Evolutionary conservation across 2,888 invertebrate genomes (phyloP), one percentile per base, ranked within the genome.

Genomic region (Mesochorus sp.): DNA sequence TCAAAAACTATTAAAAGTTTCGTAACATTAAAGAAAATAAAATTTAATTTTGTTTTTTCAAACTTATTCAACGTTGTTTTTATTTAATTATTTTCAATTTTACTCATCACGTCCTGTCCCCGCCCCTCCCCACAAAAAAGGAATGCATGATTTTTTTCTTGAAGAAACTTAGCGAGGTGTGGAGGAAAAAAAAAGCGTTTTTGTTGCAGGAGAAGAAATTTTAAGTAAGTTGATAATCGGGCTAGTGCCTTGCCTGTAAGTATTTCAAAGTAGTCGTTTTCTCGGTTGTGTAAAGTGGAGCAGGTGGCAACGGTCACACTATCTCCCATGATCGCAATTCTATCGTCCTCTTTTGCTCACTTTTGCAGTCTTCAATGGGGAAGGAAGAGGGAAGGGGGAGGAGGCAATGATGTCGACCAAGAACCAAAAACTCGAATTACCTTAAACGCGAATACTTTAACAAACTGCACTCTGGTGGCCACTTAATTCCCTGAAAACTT

Each of bases 381-480:
- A 14, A 39, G 37, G 10, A 12, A 39, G 8, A 10, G 1, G 28
- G 53, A 2, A 1, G 39, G 10, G 5, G 8, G n/a, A 14, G 12
- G 8, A 10, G 3, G 34, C 2, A n/a, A 17, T 1, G 6, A 6
- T n/a, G 49, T n/a, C n/a, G n/a, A n/a, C n/a, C 19, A 59, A 12
- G 59, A 34, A 53, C 14, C 62, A 14, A 34, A 72, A 72, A 55
- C 51, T 62, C 53, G 53, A 62, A 55, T 42, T 44, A 47, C 42
- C 61, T 44, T 47, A 21, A 55, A 44, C 17, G 31, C 24, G 53
- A 72, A 62, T 72, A 62, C 53, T 72, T 42, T 51, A 62, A 72
- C 24, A 62, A 72, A 64, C 55, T 72, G 53, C 62, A 53, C 53
- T 72, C 61, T 44, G 53, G 62, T 19, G 55, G 42, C 66, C 62